These are phyloP conservation scores for Sinotaia quadrata DNA, from an alignment of 2,888 invertebrate genomes.

Conservation along the genomic window DNA sequence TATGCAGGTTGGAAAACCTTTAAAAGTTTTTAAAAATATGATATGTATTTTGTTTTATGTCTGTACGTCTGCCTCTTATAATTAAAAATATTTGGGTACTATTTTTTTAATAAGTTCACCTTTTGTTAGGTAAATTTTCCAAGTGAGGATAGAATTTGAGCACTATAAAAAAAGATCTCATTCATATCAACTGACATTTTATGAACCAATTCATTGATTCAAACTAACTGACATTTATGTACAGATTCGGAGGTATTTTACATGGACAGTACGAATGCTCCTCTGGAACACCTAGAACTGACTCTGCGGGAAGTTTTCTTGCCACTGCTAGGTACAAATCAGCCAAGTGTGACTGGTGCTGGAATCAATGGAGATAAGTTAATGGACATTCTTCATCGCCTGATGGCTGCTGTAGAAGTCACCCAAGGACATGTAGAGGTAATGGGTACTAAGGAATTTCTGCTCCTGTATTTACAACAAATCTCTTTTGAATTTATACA, in stretches of 20 bases:
- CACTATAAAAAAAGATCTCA: too few relatives aligned
- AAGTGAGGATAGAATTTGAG: too few relatives aligned
- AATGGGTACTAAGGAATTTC: constrained; percentile 1
- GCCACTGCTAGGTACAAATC: constrained; percentile 68
- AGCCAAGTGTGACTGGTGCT: constrained; percentile 51
- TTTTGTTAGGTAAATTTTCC: too few relatives aligned
- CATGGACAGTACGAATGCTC: constrained; percentile 64
- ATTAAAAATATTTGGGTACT: too few relatives aligned
- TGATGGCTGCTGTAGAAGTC: constrained; percentile 69
- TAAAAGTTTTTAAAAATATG: too few relatives aligned
- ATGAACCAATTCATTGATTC: too few relatives aligned
- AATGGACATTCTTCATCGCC: constrained; percentile 70
- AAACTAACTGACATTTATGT: too few relatives aligned
- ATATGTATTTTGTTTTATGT: too few relatives aligned
- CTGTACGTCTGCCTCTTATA: too few relatives aligned
- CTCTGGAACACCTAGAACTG: constrained; percentile 68
- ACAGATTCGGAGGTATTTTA: constrained; percentile 70
- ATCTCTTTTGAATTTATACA: not conserved
- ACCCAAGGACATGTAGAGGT: constrained; percentile 69
- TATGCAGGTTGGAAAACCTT: too few relatives aligned
- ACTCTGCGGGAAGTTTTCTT: constrained; percentile 69
- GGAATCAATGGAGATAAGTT: constrained; percentile 67
- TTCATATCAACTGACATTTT: too few relatives aligned
- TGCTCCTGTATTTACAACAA: not conserved
- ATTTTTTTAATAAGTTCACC: too few relatives aligned